Base-by-base conservation (phyloP, 2,888 invertebrate genomes). In the Kuschelorhynchus macadamiae region DNA sequence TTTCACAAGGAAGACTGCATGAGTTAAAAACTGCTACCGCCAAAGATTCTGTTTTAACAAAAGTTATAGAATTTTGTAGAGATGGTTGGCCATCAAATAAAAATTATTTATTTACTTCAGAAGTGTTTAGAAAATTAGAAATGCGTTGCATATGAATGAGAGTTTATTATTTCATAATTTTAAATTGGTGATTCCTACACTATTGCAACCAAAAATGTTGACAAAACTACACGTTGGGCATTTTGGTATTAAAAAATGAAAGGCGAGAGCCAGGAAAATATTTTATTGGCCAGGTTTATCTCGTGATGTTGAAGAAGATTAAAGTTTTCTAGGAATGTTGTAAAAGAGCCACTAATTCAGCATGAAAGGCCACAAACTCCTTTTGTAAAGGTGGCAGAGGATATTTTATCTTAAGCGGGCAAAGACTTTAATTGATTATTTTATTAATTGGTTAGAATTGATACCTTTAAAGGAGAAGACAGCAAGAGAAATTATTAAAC, bases 351-450 rank as follows among this genome's bases (percentile, higher is more conserved):
- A 7, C 11, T 36, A 12, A 3, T 36, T 36, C 36, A 36, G 11
- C 36, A 36, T 36, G 36, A 36, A 11, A 12, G 36, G 36, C 36
- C 36, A 36, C 3, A 25, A 5, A 25, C 7, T 25, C 25, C 25
- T 25, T 25, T 25, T 25, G 4, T 25, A 5, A 72, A 70, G 57
- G 41, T 74, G 3, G 74, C 65, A 8, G 39, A 42, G n/a, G 73
- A 73, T 36, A 65, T 73, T 56, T 41, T 66, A 18, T 5, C 44
- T 12, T 71, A 41, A 53, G 36, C 39, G n/a, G 52, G 46, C 5
- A 20, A 55, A 17, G 25, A 60, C 20, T 72, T 71, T 11, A 69
- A 71, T 2, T 72, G 71, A 33, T 71, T 25, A 71, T 53, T 73
- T 47, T 32, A 46, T 30, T 8, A 73, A 65, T 17, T 69, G 71